phyloP scores from a whole-genome alignment of 2,888 invertebrate genomes.

The Mechanitis mazaeus region DNA sequence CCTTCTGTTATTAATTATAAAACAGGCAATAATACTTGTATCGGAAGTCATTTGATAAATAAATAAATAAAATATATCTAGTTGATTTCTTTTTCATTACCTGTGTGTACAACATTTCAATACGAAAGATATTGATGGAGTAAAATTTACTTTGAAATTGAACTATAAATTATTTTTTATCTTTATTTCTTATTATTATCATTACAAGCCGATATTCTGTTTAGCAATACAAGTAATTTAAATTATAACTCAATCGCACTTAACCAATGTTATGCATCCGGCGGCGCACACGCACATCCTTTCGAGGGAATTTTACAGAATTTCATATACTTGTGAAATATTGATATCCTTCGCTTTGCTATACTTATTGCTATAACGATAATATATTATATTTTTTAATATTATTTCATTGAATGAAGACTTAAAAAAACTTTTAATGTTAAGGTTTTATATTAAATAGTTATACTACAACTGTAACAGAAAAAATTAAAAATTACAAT shows the following conservation, averaged over 20 bases:
- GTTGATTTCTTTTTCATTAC: too few relatives aligned
- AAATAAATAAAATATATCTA: too few relatives aligned
- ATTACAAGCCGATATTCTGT: background rate
- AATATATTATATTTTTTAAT: background rate
- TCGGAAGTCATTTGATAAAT: too few relatives aligned
- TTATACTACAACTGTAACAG: too few relatives aligned
- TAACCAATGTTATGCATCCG: constrained; percentile 10
- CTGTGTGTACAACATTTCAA: background rate
- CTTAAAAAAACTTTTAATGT: too few relatives aligned
- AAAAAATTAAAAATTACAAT: too few relatives aligned
- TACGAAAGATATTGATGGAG: background rate
- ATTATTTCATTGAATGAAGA: too few relatives aligned
- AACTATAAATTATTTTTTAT: background rate
- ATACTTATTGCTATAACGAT: background rate
- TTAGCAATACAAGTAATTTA: constrained; percentile 2
- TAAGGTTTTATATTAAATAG: too few relatives aligned
- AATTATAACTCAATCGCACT: constrained; percentile 9
- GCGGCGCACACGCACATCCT: constrained; percentile 10
- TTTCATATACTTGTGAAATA: constrained; percentile 11
- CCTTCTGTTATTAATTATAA: too few relatives aligned
- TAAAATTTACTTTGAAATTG: background rate
- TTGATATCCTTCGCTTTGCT: background rate
- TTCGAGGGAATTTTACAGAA: constrained; percentile 7
- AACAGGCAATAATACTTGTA: too few relatives aligned
- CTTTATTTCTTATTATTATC: background rate